A percentile compares a stretch with the other conserved stretches of the same genome.
These are phyloP conservation scores for Tribolium freemani DNA, from an alignment of 2,888 invertebrate genomes.

Conservation along the genomic window DNA sequence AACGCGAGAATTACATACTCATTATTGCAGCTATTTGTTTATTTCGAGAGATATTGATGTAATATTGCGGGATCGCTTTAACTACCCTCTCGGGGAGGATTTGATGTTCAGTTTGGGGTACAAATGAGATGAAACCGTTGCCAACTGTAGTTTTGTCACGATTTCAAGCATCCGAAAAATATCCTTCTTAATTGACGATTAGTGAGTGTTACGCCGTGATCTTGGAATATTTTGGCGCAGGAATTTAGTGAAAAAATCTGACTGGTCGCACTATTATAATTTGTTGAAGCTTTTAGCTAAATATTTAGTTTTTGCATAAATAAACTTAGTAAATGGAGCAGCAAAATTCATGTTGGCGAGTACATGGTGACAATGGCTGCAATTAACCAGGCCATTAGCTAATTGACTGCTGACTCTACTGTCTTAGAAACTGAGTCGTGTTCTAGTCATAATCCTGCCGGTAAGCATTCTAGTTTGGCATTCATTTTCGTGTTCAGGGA, in stretches of 20 bases:
- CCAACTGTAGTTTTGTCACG: slow-evolving; percentile 1
- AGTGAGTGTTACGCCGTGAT: not conserved
- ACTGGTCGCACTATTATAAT: not conserved
- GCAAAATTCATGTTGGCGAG: slow-evolving; percentile 37
- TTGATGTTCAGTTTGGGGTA: slow-evolving; percentile 13
- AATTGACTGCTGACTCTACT: slow-evolving; percentile 62
- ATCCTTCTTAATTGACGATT: not conserved
- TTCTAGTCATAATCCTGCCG: slow-evolving; percentile 32
- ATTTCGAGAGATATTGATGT: slow-evolving; percentile 39
- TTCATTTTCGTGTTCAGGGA: not conserved
- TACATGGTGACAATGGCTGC: slow-evolving; percentile 59
- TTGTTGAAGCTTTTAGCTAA: not conserved
- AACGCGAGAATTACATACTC: slow-evolving; percentile 35
- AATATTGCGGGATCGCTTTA: slow-evolving; percentile 30
- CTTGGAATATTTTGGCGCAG: not conserved
- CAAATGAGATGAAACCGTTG: slow-evolving; percentile 20
- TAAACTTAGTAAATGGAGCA: not conserved
- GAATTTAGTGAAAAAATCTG: not conserved
- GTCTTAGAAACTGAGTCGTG: slow-evolving; percentile 11
- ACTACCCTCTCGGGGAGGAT: slow-evolving; percentile 25
- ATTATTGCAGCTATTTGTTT: slow-evolving; percentile 38
- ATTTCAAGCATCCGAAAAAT: not conserved
- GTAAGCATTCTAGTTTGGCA: slow-evolving; percentile 24
- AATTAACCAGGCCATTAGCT: slow-evolving; percentile 63
- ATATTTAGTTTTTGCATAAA: not conserved